A percentile compares a stretch with the other conserved stretches of the same genome.
Conservation (phyloP, 2,888 invertebrate species). For the Mesochorus sp. region DNA sequence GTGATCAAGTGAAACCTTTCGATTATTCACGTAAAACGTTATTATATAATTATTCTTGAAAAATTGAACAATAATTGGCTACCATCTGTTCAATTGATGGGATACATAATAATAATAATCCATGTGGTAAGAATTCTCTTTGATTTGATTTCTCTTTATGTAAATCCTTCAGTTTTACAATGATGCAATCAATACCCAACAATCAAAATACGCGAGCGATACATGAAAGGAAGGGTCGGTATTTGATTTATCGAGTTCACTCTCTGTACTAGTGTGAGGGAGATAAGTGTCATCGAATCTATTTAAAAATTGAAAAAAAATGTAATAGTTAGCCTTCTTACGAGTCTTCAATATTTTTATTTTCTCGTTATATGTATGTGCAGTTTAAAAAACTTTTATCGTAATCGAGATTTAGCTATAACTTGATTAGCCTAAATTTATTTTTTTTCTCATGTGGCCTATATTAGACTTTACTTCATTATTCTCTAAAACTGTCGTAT, state of each 20-base stretch:
- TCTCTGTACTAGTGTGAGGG: slow-evolving; percentile 15
- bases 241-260: slow-evolving; percentile 54
- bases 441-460: too few species aligned
- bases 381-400: background rate
- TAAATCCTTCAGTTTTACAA: slow-evolving; percentile 41
- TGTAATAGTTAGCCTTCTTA: background rate
- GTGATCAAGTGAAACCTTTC: background rate
- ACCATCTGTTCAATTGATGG: too few species aligned
- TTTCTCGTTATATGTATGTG: background rate
- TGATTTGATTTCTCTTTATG: slow-evolving; percentile 15
- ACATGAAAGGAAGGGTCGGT: slow-evolving; percentile 34
- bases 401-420: too few species aligned
- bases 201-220: too few species aligned
- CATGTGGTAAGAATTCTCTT: too few species aligned
- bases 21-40: background rate
- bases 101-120: too few species aligned
- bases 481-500: too few species aligned
- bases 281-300: slow-evolving; percentile 33
- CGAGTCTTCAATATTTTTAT: background rate
- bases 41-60: too few species aligned
- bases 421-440: too few species aligned
- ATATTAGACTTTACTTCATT: too few species aligned
- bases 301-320: slow-evolving; percentile 15
- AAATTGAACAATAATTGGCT: too few species aligned
- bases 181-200: too few species aligned